Evolutionary conservation across 2,113 vertebrate species (phyloP).

Genomic region (Ptychochromis oligacanthus): DNA sequence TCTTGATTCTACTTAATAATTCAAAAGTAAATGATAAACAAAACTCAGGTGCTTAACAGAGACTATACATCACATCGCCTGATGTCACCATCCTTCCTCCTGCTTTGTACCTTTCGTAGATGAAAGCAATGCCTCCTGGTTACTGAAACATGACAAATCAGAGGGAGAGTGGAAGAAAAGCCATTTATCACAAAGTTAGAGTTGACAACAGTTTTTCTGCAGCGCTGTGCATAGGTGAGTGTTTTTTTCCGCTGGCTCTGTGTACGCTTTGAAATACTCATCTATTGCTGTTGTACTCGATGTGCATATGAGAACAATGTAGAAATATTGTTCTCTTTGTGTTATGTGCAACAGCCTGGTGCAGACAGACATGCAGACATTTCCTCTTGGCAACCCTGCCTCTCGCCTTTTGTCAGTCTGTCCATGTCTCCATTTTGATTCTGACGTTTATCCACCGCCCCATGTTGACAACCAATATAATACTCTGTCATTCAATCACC

Average conservation of each 20-base stretch:
- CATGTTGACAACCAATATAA: constrained; percentile 46
- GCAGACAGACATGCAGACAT: constrained; percentile 19
- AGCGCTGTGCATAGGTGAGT: constrained; percentile 19
- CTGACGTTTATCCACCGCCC: constrained; percentile 35
- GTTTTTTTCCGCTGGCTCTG: constrained; percentile 25
- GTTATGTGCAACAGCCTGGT: not conserved
- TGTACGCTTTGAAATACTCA: constrained; percentile 34
- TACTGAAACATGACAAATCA: constrained; percentile 51
- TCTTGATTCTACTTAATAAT: constrained; percentile 24
- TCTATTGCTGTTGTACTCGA: constrained; percentile 6
- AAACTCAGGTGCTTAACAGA: not conserved
- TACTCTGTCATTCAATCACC: constrained; percentile 50
- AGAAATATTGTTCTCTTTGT: constrained; percentile 2
- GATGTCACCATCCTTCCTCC: constrained; percentile 2
- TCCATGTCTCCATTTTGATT: constrained; percentile 36
- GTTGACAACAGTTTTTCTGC: constrained; percentile 41
- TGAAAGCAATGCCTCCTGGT: constrained; percentile 46
- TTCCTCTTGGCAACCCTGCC: not conserved
- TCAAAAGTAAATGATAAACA: constrained; percentile 26
- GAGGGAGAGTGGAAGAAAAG: constrained; percentile 43
- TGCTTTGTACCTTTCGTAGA: constrained; percentile 29
- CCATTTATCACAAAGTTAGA: constrained; percentile 54
- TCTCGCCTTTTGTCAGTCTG: constrained; percentile 32
- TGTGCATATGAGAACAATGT: not conserved
- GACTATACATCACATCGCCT: constrained; percentile 3